Evolutionary conservation across 1,140 invertebrate genomes (phyloP).

Genomic region (Drosophila ananassae): DNA sequence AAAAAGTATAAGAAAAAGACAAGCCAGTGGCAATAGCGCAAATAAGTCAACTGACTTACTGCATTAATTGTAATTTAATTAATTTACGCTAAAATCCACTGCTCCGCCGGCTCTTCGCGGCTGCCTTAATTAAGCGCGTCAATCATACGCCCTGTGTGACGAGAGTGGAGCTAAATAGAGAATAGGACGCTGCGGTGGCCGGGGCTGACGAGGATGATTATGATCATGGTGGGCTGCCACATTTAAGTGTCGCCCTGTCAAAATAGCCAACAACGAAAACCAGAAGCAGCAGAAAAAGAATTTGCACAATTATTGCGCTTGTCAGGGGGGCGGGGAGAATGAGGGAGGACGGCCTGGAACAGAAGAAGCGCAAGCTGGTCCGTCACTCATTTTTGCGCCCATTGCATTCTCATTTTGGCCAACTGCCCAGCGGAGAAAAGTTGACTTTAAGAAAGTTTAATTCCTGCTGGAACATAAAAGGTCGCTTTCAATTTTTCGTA

Average conservation of each 20-base stretch:
- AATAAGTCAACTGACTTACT: slow-evolving; percentile 51
- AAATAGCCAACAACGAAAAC: slow-evolving; percentile 35
- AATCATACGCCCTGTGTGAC: slow-evolving; percentile 73
- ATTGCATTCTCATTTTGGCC: slow-evolving; percentile 57
- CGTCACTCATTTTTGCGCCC: slow-evolving; percentile 70
- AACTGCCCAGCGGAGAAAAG: slow-evolving; percentile 21
- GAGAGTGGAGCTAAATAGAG: slow-evolving; percentile 31
- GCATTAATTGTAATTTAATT: slow-evolving; percentile 79
- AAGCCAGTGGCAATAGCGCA: slow-evolving; percentile 2
- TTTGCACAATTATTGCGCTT: slow-evolving; percentile 72
- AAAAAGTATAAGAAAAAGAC: slow-evolving; percentile 2
- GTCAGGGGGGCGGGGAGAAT: slow-evolving; percentile 9
- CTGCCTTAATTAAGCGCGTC: slow-evolving; percentile 68
- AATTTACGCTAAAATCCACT: slow-evolving; percentile 54
- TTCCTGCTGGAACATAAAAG: too few relatives aligned
- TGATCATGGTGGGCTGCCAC: slow-evolving; percentile 47
- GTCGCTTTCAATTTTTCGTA: background rate
- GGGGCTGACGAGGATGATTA: slow-evolving; percentile 31
- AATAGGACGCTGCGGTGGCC: slow-evolving; percentile 8
- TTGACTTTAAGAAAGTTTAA: background rate
- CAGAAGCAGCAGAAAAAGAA: slow-evolving; percentile 47
- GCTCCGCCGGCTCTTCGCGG: background rate
- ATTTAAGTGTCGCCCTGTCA: slow-evolving; percentile 71
- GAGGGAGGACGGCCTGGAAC: background rate
- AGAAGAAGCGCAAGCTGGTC: slow-evolving; percentile 8